phyloP scores from a whole-genome alignment of 1,140 invertebrate genomes.

The Acromyrmex echinatior region DNA sequence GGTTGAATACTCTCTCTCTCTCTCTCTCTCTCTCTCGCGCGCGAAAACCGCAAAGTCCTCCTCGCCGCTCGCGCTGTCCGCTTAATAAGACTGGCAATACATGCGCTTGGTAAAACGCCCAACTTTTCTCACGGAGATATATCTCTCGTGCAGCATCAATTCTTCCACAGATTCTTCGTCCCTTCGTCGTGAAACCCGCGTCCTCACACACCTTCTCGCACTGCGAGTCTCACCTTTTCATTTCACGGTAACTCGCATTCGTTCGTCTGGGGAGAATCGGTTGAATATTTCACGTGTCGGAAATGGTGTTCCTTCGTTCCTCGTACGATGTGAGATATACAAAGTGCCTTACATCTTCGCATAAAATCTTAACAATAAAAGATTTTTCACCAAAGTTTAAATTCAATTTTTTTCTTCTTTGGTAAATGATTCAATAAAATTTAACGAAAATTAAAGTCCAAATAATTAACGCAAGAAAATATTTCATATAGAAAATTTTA shows the following conservation, averaged over 20 bases:
- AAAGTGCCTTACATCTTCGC: not conserved
- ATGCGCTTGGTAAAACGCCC: not conserved
- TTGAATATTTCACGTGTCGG: constrained; percentile 38
- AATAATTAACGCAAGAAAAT: not conserved
- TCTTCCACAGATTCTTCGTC: constrained; percentile 6
- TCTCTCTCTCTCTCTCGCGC: not conserved
- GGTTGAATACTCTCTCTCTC: not conserved
- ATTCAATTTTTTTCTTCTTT: not conserved
- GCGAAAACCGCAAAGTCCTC: constrained; percentile 23
- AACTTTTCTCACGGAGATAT: constrained; percentile 60
- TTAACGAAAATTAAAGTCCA: not conserved
- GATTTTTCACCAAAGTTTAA: not conserved
- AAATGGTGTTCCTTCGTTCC: constrained; percentile 7
- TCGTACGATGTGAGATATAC: constrained; percentile 31
- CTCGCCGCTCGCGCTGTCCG: constrained; percentile 22
- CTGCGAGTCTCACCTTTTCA: constrained; percentile 52
- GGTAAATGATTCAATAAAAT: not conserved
- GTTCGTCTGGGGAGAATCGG: constrained; percentile 50
- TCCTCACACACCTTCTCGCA: not conserved
- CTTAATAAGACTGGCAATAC: constrained; percentile 42
- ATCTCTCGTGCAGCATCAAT: constrained; percentile 39
- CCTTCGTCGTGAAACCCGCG: not conserved
- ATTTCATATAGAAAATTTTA: not conserved
- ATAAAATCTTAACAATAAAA: not conserved
- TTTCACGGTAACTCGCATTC: constrained; percentile 45